Percentiles rank a stretch among this genome's conserved stretches.
Evolutionary conservation across 2,888 invertebrate species (phyloP).

Genomic region (Hemithea aestivaria): DNA sequence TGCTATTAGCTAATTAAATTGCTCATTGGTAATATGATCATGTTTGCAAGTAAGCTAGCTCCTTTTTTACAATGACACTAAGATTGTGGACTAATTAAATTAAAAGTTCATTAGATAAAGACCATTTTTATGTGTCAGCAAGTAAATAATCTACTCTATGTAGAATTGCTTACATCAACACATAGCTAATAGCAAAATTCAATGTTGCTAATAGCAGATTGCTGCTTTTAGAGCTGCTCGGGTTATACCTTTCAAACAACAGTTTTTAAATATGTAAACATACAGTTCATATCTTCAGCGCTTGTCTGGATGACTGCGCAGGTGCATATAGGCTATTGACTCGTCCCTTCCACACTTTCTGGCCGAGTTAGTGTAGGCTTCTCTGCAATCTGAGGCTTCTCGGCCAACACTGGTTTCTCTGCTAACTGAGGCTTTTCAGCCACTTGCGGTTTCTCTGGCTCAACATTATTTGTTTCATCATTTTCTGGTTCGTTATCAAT

Average conservation of each 20-base stretch:
- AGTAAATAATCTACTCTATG: no score
- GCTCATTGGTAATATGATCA: no score
- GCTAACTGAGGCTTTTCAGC: slow-evolving; percentile 39
- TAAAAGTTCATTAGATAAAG: no score
- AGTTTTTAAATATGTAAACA: slow-evolving; percentile 68
- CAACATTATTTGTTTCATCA: slow-evolving; percentile 18
- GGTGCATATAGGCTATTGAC: slow-evolving; percentile 67
- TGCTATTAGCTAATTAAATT: no score
- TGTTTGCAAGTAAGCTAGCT: no score
- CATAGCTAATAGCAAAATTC: no score
- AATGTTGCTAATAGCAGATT: no score
- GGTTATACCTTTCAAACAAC: slow-evolving; percentile 44
- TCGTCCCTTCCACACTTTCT: slow-evolving; percentile 57
- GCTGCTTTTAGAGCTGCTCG: no score
- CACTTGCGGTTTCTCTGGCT: slow-evolving; percentile 35
- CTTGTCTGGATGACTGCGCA: slow-evolving; percentile 48
- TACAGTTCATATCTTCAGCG: slow-evolving; percentile 57
- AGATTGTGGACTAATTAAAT: no score
- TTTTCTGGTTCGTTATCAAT: slow-evolving; percentile 43
- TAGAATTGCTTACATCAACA: no score
- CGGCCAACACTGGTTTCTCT: slow-evolving; percentile 47
- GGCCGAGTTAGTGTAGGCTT: slow-evolving; percentile 54
- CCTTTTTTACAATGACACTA: no score
- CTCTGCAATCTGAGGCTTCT: slow-evolving; percentile 54
- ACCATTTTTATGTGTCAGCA: no score